These are phyloP conservation scores for Caenorhabditis virilis DNA, from an alignment of 2,888 invertebrate genomes.

Conservation along the genomic window DNA sequence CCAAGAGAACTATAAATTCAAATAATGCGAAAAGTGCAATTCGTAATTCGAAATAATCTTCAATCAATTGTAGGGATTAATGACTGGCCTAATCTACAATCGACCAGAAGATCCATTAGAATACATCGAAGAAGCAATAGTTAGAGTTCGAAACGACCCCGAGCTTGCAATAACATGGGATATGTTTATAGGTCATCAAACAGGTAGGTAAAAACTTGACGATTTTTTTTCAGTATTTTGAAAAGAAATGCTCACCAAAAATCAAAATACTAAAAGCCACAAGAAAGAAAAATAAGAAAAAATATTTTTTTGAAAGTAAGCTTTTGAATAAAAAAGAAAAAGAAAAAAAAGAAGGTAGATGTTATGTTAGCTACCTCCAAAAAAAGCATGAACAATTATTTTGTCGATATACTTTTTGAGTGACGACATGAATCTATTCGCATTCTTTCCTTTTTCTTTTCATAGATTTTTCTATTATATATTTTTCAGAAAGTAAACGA, in stretches of 20 bases:
- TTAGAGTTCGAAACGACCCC: constrained; percentile 34
- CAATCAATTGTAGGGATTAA: constrained; percentile 71
- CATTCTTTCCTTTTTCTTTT: too few species aligned
- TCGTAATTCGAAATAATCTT: too few species aligned
- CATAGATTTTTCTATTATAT: constrained; percentile 1
- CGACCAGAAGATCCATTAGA: constrained; percentile 70
- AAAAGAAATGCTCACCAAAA: too few species aligned
- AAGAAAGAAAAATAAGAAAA: constrained; percentile 4
- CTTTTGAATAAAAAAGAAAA: not conserved
- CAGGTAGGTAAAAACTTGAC: constrained; percentile 23
- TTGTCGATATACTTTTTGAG: not conserved
- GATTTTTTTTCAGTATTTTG: too few species aligned
- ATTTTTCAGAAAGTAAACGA: not conserved
- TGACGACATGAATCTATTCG: too few species aligned
- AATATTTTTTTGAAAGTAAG: not conserved
- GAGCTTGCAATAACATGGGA: constrained; percentile 43
- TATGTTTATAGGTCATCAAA: constrained; percentile 42
- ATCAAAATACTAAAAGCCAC: too few species aligned
- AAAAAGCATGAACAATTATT: not conserved
- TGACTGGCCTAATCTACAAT: constrained; percentile 73
- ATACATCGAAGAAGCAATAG: constrained; percentile 59
- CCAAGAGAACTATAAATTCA: too few species aligned
- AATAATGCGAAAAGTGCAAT: not conserved
- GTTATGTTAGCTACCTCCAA: not conserved
- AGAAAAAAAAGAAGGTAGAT: not conserved